Base-by-base conservation (phyloP, 2,797 vertebrate genomes). In the Melanotaenia pygmaea region DNA sequence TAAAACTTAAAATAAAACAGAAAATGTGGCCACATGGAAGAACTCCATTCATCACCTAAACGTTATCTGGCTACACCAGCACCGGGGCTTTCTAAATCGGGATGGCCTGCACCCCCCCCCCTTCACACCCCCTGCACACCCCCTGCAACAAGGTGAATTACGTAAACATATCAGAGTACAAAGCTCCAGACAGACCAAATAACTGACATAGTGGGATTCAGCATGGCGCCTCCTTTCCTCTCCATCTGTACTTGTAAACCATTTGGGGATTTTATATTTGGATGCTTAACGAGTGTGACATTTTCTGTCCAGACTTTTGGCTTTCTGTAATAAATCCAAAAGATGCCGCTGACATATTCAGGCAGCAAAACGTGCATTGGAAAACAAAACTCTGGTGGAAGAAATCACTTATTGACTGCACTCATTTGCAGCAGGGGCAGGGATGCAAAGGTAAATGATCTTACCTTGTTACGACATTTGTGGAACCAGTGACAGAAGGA, bases 401-500 rank as follows among this genome's bases (percentile, higher is more conserved):
- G 37, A 58, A 54, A 76, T 67, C 14, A 14, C 37, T 66, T 12
- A 18, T 50, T 43, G 56, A 59, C 61, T 5, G 6, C 30, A 11
- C 32, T 45, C 18, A 47, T 40, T 59, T 56, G 45, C 59, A 53
- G 38, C 54, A 50, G 38, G n/a, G 34, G 13, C 35, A 51, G 59
- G 11, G 22, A n/a, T 59, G 28, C 50, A 18, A 61, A 59, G 59
- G 22, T 28, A 38, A 50, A 47, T 10, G 51, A 47, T 68, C 71
- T 93, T 84, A 72, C 92, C 62, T 77, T 79, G 92, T 84, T 70
- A 92, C 4, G 67, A 83, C 80, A 22, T 86, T 88, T 0, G 90
- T 64, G 0, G 91, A 86, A 0, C 90, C 78, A 0, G 88, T 76
- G 32, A 92, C 87, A 59, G 93, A 94, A 1, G 93, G 83, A 0